These are phyloP conservation scores for Phthorimaea operculella DNA, from an alignment of 1,140 invertebrate genomes.

Conservation along the genomic window DNA sequence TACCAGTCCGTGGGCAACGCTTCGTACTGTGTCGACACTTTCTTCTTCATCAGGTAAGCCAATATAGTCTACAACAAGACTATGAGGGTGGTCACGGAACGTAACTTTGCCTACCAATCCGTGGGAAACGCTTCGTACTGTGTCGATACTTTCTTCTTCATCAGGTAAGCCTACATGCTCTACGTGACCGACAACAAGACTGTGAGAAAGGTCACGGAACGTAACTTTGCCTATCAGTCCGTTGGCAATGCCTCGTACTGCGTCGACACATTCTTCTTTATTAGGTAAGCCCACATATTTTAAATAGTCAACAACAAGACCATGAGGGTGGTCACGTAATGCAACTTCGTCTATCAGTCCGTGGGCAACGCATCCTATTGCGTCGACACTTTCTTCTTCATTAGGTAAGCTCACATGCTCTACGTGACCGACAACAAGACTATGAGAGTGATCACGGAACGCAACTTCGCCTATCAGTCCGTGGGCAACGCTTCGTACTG, in stretches of 20 bases:
- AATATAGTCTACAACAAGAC: conserved; percentile 84
- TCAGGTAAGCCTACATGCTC: too few relatives aligned
- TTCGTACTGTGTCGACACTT: conserved; percentile 90
- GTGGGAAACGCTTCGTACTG: conserved; percentile 91
- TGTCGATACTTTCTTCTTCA: conserved; percentile 93
- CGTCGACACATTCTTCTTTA: conserved; percentile 93
- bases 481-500: conserved; percentile 91
- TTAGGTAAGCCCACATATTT: conserved; percentile 69
- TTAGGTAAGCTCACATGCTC: too few relatives aligned
- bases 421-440: conserved; percentile 85
- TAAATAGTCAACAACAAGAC: conserved; percentile 73
- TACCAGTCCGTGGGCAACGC: conserved; percentile 90
- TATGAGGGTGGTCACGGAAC: conserved; percentile 78
- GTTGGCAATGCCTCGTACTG: conserved; percentile 91
- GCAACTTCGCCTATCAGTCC: conserved; percentile 84
- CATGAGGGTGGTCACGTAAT: conserved; percentile 77
- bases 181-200: conserved; percentile 81
- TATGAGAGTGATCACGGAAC: conserved; percentile 78
- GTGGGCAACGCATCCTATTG: conserved; percentile 91
- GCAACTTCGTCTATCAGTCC: conserved; percentile 84
- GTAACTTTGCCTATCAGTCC: conserved; percentile 84
- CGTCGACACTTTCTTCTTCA: conserved; percentile 93
- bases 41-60: conserved; percentile 89
- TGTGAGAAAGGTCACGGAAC: conserved; percentile 79
- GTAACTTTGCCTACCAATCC: conserved; percentile 84